Percentiles rank a stretch among this genome's conserved stretches.
Evolutionary conservation across 2,888 invertebrate species (phyloP).

Genomic region (Morinoia aosen): DNA sequence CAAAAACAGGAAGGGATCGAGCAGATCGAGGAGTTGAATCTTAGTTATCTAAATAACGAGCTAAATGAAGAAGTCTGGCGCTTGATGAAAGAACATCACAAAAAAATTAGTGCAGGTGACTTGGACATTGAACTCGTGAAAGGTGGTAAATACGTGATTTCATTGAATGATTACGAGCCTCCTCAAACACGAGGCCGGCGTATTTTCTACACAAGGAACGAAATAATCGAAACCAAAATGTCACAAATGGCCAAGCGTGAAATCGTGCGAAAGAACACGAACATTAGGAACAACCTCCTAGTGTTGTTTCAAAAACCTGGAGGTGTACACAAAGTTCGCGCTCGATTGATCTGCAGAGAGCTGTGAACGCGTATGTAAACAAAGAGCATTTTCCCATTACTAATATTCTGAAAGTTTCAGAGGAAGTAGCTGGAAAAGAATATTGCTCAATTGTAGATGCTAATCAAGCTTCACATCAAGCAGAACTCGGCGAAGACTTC

Average conservation of each 20-base stretch:
- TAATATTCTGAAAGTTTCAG: neutral
- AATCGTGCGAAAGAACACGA: neutral
- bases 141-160: neutral
- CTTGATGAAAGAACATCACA: neutral
- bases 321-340: no score
- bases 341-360: neutral
- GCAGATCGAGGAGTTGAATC: neutral
- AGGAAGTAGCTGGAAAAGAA: neutral
- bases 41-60: neutral
- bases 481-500: neutral
- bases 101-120: neutral
- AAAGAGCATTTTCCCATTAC: neutral
- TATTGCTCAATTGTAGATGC: neutral
- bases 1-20: neutral
- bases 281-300: neutral
- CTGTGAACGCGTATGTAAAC: neutral
- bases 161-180: neutral
- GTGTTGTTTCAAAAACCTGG: neutral
- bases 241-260: neutral
- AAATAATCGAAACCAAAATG: neutral
- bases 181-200: neutral
- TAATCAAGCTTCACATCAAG: neutral
- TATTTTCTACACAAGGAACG: neutral
- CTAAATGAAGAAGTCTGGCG: neutral
- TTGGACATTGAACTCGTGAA: neutral